Percentiles rank a stretch among this genome's conserved stretches.
Conservation (phyloP, 1,140 invertebrate genomes). For the Brachionus angularis region DNA sequence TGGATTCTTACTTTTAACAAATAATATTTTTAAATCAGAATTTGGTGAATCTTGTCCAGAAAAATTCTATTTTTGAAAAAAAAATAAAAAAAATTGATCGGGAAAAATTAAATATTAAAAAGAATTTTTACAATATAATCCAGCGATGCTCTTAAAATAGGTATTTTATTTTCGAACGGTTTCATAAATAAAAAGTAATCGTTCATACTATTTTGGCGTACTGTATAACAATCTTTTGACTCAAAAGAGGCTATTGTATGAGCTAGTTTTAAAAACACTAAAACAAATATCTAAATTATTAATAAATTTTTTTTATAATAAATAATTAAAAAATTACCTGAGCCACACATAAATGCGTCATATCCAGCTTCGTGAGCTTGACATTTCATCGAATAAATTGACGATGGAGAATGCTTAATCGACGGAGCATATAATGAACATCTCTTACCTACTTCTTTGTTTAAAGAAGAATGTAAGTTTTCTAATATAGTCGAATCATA, state of each 20-base stretch:
- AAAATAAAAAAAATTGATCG: not conserved
- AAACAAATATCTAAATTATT: constrained; percentile 39
- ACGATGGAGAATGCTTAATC: constrained; percentile 45
- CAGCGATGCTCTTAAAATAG: constrained; percentile 63
- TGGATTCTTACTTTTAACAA: constrained; percentile 23
- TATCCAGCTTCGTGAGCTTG: constrained; percentile 69
- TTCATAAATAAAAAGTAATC: constrained; percentile 61
- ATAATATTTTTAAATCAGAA: not conserved
- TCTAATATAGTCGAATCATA: constrained; percentile 26
- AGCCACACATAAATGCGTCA: constrained; percentile 71
- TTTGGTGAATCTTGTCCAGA: not conserved
- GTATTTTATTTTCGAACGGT: constrained; percentile 63
- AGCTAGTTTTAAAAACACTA: constrained; percentile 62
- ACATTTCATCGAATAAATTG: constrained; percentile 48
- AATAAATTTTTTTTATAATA: constrained; percentile 4
- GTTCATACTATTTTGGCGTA: constrained; percentile 56
- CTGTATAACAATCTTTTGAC: constrained; percentile 36
- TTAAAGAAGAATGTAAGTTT: not conserved
- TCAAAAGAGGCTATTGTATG: constrained; percentile 56
- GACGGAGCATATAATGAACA: constrained; percentile 44
- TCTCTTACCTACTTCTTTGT: constrained; percentile 14
- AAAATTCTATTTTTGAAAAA: constrained; percentile 16
- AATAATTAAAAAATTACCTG: constrained; percentile 52
- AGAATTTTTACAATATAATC: constrained; percentile 49
- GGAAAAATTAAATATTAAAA: not conserved